A percentile compares a stretch with the other conserved stretches of the same genome.
phyloP scores from a whole-genome alignment of 1,140 invertebrate genomes.

The Carposina sasakii region DNA sequence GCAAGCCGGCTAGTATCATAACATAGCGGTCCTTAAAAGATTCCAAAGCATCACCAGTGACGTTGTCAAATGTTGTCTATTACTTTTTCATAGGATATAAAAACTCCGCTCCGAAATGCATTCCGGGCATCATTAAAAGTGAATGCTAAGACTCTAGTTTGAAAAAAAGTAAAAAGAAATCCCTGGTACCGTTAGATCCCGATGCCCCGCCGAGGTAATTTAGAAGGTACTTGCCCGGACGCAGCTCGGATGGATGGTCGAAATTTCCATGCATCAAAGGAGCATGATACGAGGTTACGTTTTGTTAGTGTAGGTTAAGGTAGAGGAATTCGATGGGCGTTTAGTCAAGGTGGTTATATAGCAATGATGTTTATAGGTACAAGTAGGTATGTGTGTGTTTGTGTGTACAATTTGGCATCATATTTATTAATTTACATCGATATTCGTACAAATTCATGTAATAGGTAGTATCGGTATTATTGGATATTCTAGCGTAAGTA shows the following conservation, averaged over 20 bases:
- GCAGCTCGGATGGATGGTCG: background rate
- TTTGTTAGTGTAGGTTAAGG: too few relatives aligned
- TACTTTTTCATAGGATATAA: constrained; percentile 1
- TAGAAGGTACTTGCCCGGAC: background rate
- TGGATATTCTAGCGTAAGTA: too few relatives aligned
- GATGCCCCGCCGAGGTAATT: constrained; percentile 33
- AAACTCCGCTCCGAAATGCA: constrained; percentile 25
- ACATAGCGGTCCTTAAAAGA: background rate
- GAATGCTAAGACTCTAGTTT: constrained; percentile 42
- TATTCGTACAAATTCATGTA: too few relatives aligned
- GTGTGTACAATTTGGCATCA: too few relatives aligned
- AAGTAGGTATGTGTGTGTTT: too few relatives aligned
- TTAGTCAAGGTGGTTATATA: too few relatives aligned
- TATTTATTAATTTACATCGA: too few relatives aligned
- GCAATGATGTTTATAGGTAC: too few relatives aligned
- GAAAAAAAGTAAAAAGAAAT: constrained; percentile 56
- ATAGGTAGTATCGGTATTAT: too few relatives aligned
- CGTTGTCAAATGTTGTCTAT: constrained; percentile 1
- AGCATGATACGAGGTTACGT: too few relatives aligned
- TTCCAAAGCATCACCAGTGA: background rate
- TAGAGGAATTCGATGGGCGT: too few relatives aligned
- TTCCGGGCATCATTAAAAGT: constrained; percentile 48
- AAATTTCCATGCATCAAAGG: background rate
- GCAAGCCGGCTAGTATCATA: background rate
- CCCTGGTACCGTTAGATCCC: constrained; percentile 57